Conservation (phyloP, 2,888 invertebrate genomes). For the Cactoblastis cactorum region DNA sequence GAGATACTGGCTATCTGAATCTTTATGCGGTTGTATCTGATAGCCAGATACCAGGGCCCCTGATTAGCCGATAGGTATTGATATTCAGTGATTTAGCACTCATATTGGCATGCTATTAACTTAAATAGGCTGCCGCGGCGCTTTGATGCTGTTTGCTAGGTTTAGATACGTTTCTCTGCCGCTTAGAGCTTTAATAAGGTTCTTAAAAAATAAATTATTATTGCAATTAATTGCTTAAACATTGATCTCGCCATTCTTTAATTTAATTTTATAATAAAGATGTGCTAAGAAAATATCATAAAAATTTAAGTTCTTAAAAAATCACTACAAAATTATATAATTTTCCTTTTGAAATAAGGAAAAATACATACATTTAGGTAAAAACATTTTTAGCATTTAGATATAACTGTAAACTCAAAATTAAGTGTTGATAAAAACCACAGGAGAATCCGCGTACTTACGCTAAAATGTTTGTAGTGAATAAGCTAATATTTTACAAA, state of each 20-base stretch:
- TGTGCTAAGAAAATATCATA: no score
- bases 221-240: not conserved
- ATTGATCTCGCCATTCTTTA: no score
- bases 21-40: conserved; percentile 62
- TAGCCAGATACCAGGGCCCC: conserved; percentile 48
- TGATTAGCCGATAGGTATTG: conserved; percentile 62
- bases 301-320: no score
- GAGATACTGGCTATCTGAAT: conserved; percentile 65
- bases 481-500: not conserved
- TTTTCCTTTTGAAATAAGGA: no score
- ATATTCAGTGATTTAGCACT: conserved; percentile 23
- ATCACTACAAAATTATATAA: no score
- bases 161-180: not conserved
- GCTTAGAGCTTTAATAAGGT: not conserved
- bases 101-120: conserved; percentile 9
- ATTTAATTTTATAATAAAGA: no score
- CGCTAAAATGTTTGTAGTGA: no score
- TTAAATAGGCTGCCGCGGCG: not conserved
- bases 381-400: no score
- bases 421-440: no score
- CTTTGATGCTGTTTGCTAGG: not conserved
- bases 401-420: no score
- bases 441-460: no score
- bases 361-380: no score
- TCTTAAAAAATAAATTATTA: not conserved